Base-by-base conservation (phyloP, 2,113 vertebrate genomes). In the Brachypteracias leptosomus region DNA sequence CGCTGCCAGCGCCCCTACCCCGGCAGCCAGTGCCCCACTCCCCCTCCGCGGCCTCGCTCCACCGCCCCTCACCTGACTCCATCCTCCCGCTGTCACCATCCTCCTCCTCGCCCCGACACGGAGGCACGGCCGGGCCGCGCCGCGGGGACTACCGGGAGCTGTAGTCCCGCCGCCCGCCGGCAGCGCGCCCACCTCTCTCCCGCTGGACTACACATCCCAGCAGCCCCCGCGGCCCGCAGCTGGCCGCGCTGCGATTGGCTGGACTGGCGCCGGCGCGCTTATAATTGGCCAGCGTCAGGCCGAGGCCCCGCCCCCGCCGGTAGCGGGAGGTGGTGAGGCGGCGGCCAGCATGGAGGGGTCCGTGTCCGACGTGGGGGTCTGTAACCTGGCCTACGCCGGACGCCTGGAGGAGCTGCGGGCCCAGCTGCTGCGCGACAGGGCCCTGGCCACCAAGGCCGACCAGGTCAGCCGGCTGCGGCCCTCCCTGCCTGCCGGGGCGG, bases 321-420 rank as follows among this genome's bases (percentile, higher is more conserved):
- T 51, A 28, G 9, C 11, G 51, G 2, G 49, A 3, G 55, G 42
- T 11, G 19, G 33, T 13, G 25, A 12, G 36, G 72, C 46, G 77
- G 94, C 33, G 28, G 76, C 0, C 9, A 74, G 91, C 36, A 99
- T 99, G 99, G 99, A 98, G 85, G 96, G 93, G 0, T 90, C 96
- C 1, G 99, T 99, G 62, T 99, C 99, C 7, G 98, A 99, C 44
- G 95, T 99, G 55, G 98, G 98, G 80, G 93, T 99, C 33, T 99
- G 99, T 89, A 99, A 99, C 89, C 97, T 99, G 85, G 99, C 99
- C 31, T 99, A 98, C 85, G 85, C 83, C 21, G 99, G 99, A 4
- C 97, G 98, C n/a, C 97, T 99, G 83, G 99, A 99, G 14, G 96
- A 99, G 90, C 89, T 99, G 86, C 98, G 97, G 86, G 90, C 96